Evolutionary conservation across 2,888 invertebrate genomes (phyloP).

Genomic region (Stenurella melanura): DNA sequence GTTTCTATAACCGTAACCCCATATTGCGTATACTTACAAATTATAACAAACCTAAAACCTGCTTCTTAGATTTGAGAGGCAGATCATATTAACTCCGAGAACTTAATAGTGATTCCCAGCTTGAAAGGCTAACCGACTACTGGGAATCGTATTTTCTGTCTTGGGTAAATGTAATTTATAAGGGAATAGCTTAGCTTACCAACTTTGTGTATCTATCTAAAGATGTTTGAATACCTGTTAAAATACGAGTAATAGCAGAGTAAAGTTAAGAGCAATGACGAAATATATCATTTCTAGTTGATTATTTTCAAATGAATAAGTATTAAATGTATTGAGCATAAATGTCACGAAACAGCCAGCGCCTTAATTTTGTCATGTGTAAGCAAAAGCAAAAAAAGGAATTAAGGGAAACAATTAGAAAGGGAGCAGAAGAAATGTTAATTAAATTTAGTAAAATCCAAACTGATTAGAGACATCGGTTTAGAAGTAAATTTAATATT

Average conservation of each 20-base stretch:
- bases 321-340: neutral
- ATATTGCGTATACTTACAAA: too few species aligned
- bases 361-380: neutral
- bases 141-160: neutral
- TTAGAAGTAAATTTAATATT: too few species aligned
- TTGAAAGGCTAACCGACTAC: neutral
- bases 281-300: neutral
- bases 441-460: too few species aligned
- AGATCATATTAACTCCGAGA: neutral
- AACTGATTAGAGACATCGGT: too few species aligned
- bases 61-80: neutral
- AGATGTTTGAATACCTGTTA: neutral
- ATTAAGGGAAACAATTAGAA: too few species aligned
- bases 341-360: neutral
- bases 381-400: neutral
- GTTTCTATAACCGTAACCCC: too few species aligned
- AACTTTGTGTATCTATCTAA: neutral
- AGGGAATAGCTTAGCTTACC: neutral
- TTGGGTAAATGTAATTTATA: constrained; percentile 7
- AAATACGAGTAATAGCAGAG: neutral
- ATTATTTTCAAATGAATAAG: neutral
- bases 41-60: neutral
- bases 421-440: too few species aligned
- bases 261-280: neutral
- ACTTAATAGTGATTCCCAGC: neutral